These are phyloP conservation scores for Drosophila sechellia DNA, from an alignment of 1,140 invertebrate genomes.

Conservation along the genomic window DNA sequence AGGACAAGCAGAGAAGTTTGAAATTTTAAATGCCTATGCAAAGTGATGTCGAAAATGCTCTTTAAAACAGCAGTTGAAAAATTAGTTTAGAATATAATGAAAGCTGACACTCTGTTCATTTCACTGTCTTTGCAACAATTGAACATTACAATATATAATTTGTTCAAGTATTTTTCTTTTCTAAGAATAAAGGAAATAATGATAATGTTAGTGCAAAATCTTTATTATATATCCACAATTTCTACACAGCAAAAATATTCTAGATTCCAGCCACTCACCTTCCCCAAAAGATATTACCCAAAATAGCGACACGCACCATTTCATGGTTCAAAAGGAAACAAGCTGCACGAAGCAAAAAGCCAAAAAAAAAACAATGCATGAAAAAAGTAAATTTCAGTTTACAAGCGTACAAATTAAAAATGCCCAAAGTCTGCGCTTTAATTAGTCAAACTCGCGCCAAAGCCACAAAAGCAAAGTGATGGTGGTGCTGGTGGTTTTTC, in stretches of 20 bases:
- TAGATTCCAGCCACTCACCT: not conserved
- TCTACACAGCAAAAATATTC: too few relatives aligned
- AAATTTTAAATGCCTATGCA: not conserved
- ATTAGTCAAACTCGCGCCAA: constrained; percentile 83
- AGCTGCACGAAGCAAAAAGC: constrained; percentile 68
- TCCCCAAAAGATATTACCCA: constrained; percentile 15
- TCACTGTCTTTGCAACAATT: too few relatives aligned
- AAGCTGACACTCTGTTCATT: too few relatives aligned
- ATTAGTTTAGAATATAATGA: not conserved
- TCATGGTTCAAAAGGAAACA: constrained; percentile 79
- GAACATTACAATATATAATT: too few relatives aligned
- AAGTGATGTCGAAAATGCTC: not conserved
- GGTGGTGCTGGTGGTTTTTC: constrained; percentile 3
- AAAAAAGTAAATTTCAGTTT: constrained; percentile 79
- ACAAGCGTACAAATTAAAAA: constrained; percentile 83
- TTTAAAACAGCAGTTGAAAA: not conserved
- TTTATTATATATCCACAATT: not conserved
- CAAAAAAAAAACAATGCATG: constrained; percentile 27
- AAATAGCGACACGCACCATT: constrained; percentile 65
- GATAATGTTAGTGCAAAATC: too few relatives aligned
- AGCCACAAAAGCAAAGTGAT: constrained; percentile 57
- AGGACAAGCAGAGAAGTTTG: constrained; percentile 43
- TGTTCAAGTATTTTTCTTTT: too few relatives aligned
- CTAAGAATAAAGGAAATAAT: too few relatives aligned
- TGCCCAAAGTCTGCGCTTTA: constrained; percentile 80